A percentile compares a stretch with the other conserved stretches of the same genome.
Conservation (phyloP, 2,888 invertebrate genomes). For the Tachina fera region DNA sequence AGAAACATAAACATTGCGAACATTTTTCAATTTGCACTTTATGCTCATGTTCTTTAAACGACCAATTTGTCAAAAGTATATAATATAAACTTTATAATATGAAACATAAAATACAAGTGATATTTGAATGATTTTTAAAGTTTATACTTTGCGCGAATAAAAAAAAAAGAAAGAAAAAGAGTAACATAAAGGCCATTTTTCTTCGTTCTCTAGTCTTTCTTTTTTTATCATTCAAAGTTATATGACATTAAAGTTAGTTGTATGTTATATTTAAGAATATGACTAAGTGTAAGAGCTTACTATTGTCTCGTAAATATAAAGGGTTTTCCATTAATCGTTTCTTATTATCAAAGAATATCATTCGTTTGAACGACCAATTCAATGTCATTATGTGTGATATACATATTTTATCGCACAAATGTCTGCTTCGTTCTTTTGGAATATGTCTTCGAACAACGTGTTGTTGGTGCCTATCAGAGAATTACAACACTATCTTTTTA, state of each 20-base stretch:
- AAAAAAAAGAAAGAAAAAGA: neutral
- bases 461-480: too few species aligned
- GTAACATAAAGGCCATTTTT: constrained; percentile 2
- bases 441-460: too few species aligned
- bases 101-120: neutral
- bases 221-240: neutral
- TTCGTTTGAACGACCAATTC: too few species aligned
- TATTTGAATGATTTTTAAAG: constrained; percentile 8
- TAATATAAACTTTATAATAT: constrained; percentile 16
- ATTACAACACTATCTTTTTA: too few species aligned
- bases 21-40: constrained; percentile 50
- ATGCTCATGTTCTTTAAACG: constrained; percentile 58
- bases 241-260: neutral
- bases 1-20: constrained; percentile 31
- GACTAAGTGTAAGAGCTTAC: too few species aligned
- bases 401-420: too few species aligned
- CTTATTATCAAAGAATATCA: too few species aligned
- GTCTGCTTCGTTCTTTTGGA: too few species aligned
- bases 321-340: too few species aligned
- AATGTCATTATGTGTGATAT: too few species aligned
- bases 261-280: constrained; percentile 2
- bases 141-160: neutral
- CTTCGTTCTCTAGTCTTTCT: neutral
- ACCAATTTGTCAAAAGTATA: constrained; percentile 57
- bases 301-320: constrained; percentile 35